phyloP scores from a whole-genome alignment of 1,140 invertebrate genomes.

The Apolygus lucorum region DNA sequence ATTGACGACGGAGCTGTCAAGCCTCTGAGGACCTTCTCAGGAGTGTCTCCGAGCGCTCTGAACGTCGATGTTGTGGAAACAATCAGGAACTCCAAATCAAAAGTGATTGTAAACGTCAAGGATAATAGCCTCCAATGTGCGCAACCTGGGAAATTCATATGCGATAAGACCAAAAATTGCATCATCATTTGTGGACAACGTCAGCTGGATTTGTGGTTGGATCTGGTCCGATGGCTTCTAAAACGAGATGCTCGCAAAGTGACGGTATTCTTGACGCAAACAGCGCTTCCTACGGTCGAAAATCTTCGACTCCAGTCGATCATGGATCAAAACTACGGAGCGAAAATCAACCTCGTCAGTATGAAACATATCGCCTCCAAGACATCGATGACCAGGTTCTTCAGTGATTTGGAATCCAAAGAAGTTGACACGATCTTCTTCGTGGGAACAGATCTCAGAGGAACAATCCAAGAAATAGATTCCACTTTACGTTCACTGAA shows the following conservation, averaged over 20 bases:
- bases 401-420: not conserved
- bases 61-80: not conserved
- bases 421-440: not conserved
- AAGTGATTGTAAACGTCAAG: not conserved
- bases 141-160: not conserved
- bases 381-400: not conserved
- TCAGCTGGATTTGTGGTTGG: constrained; percentile 25
- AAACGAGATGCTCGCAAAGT: constrained; percentile 28
- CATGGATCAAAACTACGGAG: not conserved
- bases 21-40: not conserved
- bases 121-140: not conserved
- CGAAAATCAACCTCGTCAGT: constrained; percentile 12
- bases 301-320: not conserved
- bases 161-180: constrained; percentile 6
- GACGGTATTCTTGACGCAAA: constrained; percentile 19
- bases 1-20: not conserved
- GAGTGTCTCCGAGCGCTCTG: not conserved
- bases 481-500: not conserved
- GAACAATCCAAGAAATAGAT: not conserved
- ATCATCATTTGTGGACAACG: not conserved
- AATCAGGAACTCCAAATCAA: not conserved
- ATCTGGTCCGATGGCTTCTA: constrained; percentile 30
- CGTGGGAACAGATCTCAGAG: not conserved
- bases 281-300: not conserved
- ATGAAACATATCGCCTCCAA: not conserved